phyloP scores from a whole-genome alignment of 2,797 vertebrate genomes.

The Alcedo atthis region DNA sequence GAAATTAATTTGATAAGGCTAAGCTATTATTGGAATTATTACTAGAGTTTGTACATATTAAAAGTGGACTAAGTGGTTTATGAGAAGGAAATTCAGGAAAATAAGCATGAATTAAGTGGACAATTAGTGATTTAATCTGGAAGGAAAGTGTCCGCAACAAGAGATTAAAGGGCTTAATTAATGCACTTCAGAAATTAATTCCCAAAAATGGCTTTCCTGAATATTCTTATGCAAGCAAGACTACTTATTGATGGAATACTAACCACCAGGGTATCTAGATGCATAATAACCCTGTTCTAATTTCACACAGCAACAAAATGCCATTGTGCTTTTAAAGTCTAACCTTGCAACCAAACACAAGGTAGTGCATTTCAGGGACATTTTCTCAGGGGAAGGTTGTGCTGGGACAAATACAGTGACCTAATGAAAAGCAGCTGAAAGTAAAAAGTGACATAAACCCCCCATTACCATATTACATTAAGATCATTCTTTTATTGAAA shows the following conservation, averaged over 20 bases:
- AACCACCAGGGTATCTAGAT: background rate
- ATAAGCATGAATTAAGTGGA: background rate
- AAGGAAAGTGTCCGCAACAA: background rate
- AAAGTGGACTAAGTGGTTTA: background rate
- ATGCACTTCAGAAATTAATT: slow-evolving; percentile 29
- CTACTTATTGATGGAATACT: background rate
- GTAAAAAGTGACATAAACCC: background rate
- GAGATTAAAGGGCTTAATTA: background rate
- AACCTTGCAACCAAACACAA: background rate
- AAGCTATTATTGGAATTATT: background rate
- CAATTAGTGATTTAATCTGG: slow-evolving; percentile 28
- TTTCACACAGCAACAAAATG: background rate
- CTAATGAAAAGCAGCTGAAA: background rate
- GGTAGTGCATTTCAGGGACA: background rate
- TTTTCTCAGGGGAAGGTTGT: background rate
- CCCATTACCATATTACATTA: background rate
- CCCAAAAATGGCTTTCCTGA: background rate
- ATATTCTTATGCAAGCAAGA: background rate
- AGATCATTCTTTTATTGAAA: background rate
- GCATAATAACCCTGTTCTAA: background rate
- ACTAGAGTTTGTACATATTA: background rate
- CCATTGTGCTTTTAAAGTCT: background rate
- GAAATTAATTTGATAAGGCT: slow-evolving; percentile 37
- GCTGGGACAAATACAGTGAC: background rate
- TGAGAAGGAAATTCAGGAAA: slow-evolving; percentile 13